Evolutionary conservation across 2,888 invertebrate genomes (phyloP).

Genomic region (Oscheius onirici): DNA sequence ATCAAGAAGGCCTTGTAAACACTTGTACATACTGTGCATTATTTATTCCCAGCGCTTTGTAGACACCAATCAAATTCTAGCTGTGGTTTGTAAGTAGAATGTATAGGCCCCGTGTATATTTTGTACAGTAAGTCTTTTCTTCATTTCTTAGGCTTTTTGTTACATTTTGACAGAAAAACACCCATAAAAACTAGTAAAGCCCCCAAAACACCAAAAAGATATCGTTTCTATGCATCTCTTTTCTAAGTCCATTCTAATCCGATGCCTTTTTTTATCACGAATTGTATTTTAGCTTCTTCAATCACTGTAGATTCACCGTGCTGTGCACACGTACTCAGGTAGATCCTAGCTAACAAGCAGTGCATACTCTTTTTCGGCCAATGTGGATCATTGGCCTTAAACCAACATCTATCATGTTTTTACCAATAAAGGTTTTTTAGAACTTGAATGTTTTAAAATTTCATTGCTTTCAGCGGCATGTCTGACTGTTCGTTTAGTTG

Average conservation of each 20-base stretch:
- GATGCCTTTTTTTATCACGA: slow-evolving; percentile 14
- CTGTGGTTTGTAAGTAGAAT: slow-evolving; percentile 12
- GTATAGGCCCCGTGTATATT: slow-evolving; percentile 10
- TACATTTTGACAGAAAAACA: background rate
- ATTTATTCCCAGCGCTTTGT: slow-evolving; percentile 26
- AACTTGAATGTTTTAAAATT: too few relatives aligned
- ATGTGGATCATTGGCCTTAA: slow-evolving; percentile 17
- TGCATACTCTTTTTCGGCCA: slow-evolving; percentile 3
- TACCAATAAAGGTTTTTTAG: slow-evolving; percentile 26
- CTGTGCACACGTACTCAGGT: slow-evolving; percentile 25
- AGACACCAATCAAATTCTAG: background rate
- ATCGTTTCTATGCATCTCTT: slow-evolving; percentile 15
- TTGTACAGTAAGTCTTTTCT: slow-evolving; percentile 25
- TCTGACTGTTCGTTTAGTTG: too few relatives aligned
- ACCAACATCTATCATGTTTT: slow-evolving; percentile 22
- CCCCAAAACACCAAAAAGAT: slow-evolving; percentile 26
- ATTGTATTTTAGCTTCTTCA: background rate
- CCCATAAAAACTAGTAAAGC: slow-evolving; percentile 31
- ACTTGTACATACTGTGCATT: slow-evolving; percentile 19
- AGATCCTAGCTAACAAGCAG: slow-evolving; percentile 14
- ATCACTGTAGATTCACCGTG: slow-evolving; percentile 15
- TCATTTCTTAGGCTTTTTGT: slow-evolving; percentile 19
- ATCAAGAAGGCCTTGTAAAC: slow-evolving; percentile 33
- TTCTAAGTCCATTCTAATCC: background rate
- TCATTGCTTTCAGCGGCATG: too few relatives aligned